A percentile compares a stretch with the other conserved stretches of the same genome.
Conservation (phyloP, 1,140 invertebrate genomes). For the Odontomachus brunneus region DNA sequence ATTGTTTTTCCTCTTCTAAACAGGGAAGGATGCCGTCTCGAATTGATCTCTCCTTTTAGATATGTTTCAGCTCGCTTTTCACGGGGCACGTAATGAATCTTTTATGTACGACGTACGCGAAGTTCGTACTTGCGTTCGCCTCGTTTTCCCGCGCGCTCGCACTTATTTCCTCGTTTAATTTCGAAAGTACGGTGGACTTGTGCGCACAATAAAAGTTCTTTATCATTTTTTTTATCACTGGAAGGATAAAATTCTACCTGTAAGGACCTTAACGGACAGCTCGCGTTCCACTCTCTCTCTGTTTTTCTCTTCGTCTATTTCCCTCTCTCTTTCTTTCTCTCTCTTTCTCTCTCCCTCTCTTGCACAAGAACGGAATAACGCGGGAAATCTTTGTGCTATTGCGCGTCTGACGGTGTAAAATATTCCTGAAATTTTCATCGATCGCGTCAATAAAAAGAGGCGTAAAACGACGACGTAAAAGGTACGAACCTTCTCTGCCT, state of each 20-base stretch:
- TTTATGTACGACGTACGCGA: not conserved
- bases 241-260: too few species aligned
- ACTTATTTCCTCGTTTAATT: constrained; percentile 34
- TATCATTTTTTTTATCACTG: too few species aligned
- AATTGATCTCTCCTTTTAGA: not conserved
- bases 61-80: not conserved
- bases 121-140: not conserved
- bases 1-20: constrained; percentile 5
- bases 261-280: too few species aligned
- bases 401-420: not conserved
- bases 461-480: not conserved
- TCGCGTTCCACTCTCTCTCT: too few species aligned
- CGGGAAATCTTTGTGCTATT: constrained; percentile 1
- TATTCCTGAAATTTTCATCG: constrained; percentile 33
- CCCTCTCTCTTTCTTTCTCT: too few species aligned
- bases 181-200: constrained; percentile 5
- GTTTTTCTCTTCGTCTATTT: too few species aligned
- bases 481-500: not conserved
- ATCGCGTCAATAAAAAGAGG: constrained; percentile 5
- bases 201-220: too few species aligned
- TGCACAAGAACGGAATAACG: too few species aligned
- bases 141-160: constrained; percentile 9
- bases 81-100: constrained; percentile 7
- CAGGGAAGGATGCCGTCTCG: not conserved
- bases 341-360: too few species aligned